Conservation (phyloP, 2,888 invertebrate genomes). For the Volucella zonaria region DNA sequence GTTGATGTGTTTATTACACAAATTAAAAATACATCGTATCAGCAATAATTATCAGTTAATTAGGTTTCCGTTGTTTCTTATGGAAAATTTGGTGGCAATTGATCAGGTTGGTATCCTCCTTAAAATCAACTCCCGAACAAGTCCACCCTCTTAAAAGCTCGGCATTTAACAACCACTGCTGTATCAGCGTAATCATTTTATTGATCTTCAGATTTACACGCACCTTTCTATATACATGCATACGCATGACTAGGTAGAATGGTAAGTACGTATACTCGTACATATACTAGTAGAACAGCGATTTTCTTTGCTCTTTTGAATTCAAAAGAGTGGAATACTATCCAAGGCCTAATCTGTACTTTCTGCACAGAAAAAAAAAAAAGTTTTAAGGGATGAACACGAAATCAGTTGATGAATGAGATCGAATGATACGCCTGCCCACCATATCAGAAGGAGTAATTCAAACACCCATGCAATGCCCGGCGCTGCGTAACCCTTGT, state of each 20-base stretch:
- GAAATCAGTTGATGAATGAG: constrained; percentile 65
- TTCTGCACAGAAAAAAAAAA: not conserved
- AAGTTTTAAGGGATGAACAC: constrained; percentile 54
- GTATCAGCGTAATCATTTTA: constrained; percentile 51
- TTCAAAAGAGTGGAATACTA: too few relatives aligned
- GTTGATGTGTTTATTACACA: constrained; percentile 69
- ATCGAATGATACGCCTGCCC: constrained; percentile 56
- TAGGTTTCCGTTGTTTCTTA: constrained; percentile 77
- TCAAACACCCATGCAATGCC: not conserved
- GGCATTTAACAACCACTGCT: constrained; percentile 50
- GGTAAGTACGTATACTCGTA: not conserved
- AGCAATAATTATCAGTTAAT: constrained; percentile 81
- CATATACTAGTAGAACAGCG: too few relatives aligned
- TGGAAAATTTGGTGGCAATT: constrained; percentile 51
- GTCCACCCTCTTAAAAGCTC: constrained; percentile 6
- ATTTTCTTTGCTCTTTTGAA: too few relatives aligned
- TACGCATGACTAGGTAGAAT: not conserved
- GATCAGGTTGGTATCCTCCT: constrained; percentile 23
- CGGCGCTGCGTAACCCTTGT: constrained; percentile 48
- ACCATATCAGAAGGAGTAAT: not conserved
- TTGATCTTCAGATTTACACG: constrained; percentile 52
- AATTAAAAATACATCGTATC: constrained; percentile 75
- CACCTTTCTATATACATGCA: constrained; percentile 27
- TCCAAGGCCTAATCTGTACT: too few relatives aligned
- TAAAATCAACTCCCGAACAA: not conserved